Conservation (phyloP, 2,113 vertebrate species). For the Cyprinodon tularosa region DNA sequence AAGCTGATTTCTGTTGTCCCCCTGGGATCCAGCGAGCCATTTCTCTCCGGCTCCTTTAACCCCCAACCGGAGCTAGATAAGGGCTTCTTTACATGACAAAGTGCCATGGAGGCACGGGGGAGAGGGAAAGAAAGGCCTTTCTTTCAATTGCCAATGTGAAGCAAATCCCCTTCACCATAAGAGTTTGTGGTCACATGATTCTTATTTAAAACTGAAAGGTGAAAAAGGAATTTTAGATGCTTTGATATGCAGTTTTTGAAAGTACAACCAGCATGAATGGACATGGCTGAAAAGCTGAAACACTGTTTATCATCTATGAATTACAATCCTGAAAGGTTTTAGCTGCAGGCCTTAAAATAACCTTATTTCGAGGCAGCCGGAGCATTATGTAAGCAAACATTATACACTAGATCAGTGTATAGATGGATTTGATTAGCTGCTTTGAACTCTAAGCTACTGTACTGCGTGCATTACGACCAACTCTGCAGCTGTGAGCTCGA, state of each 20-base stretch:
- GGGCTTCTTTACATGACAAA: slow-evolving; percentile 82
- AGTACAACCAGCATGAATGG: slow-evolving; percentile 5
- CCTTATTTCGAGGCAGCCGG: neutral
- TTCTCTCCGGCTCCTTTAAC: slow-evolving; percentile 58
- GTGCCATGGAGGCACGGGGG: slow-evolving; percentile 65
- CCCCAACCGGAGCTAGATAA: slow-evolving; percentile 67
- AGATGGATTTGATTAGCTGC: neutral
- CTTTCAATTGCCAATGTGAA: slow-evolving; percentile 60
- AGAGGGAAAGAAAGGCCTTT: slow-evolving; percentile 59
- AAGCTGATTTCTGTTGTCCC: slow-evolving; percentile 57
- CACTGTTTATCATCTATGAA: slow-evolving; percentile 4
- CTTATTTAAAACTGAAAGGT: slow-evolving; percentile 63
- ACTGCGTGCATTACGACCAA: slow-evolving; percentile 12
- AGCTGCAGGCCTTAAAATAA: slow-evolving; percentile 16
- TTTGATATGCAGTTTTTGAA: slow-evolving; percentile 7
- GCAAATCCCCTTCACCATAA: slow-evolving; percentile 60
- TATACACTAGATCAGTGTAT: neutral
- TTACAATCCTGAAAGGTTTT: neutral
- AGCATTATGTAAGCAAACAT: neutral
- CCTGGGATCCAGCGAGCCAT: slow-evolving; percentile 55
- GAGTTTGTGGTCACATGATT: slow-evolving; percentile 65
- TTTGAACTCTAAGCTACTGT: neutral
- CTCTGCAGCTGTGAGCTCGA: neutral
- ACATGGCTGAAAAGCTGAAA: slow-evolving; percentile 2
- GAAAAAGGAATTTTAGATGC: slow-evolving; percentile 44